A percentile compares a stretch with the other conserved stretches of the same genome.
phyloP scores from a whole-genome alignment of 2,113 vertebrate species.

The Notarius lentiginosus region DNA sequence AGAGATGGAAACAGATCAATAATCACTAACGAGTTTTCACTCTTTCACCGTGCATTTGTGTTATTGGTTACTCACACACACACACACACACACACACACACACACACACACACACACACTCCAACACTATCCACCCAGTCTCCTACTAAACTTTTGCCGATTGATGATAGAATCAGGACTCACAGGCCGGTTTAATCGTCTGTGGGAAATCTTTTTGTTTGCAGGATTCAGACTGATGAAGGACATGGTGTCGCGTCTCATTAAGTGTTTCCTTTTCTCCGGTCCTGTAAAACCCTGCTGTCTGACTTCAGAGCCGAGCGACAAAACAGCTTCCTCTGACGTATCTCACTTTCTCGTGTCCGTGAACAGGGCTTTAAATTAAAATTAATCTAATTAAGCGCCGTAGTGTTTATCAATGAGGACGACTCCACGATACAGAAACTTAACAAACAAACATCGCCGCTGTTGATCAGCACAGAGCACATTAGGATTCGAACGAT shows the following conservation, averaged over 20 bases:
- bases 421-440: not conserved
- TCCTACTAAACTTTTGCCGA: too few relatives aligned
- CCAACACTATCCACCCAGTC: too few relatives aligned
- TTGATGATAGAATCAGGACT: too few relatives aligned
- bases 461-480: not conserved
- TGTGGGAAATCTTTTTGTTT: too few relatives aligned
- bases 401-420: not conserved
- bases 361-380: too few relatives aligned
- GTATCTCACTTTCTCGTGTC: too few relatives aligned
- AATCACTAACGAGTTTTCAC: not conserved
- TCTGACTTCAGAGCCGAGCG: too few relatives aligned
- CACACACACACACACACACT: not conserved
- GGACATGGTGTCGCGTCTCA: not conserved
- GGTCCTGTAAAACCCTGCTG: not conserved
- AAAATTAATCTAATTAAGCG: not conserved
- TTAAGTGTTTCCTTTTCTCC: not conserved
- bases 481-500: not conserved
- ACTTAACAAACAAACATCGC: not conserved
- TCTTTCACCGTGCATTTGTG: not conserved
- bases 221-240: too few relatives aligned
- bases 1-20: slow-evolving; percentile 12
- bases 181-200: too few relatives aligned
- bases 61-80: not conserved
- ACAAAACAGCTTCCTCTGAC: too few relatives aligned
- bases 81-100: slow-evolving; percentile 20